Conservation (phyloP, 2,888 invertebrate species). For the Drosophila koepferae region DNA sequence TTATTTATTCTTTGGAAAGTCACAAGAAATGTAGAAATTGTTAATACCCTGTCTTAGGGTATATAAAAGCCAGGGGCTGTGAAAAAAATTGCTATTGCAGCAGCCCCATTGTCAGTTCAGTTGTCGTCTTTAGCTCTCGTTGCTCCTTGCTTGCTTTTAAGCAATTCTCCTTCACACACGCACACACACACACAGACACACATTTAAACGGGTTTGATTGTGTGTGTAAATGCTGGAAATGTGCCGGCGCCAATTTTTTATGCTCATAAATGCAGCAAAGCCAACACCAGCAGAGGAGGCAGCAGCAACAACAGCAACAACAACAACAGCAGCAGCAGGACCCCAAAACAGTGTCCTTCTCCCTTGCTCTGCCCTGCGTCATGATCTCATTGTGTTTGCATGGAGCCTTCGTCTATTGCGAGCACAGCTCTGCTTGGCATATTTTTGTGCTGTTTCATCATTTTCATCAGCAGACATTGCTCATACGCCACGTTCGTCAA, state of each 20-base stretch:
- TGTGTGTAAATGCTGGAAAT: constrained; percentile 77
- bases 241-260: constrained; percentile 74
- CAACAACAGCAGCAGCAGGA: constrained; percentile 30
- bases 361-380: constrained; percentile 1
- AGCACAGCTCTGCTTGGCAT: constrained; percentile 49
- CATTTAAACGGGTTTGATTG: constrained; percentile 56
- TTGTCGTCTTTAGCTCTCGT: constrained; percentile 52
- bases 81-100: constrained; percentile 42
- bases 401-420: constrained; percentile 17
- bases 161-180: constrained; percentile 48
- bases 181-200: constrained; percentile 11
- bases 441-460: constrained; percentile 82
- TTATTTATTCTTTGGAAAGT: too few species aligned
- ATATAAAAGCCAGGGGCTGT: constrained; percentile 12
- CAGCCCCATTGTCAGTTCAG: constrained; percentile 64
- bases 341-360: constrained; percentile 12
- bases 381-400: constrained; percentile 77
- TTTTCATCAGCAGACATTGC: constrained; percentile 77
- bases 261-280: constrained; percentile 71
- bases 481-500: constrained; percentile 77
- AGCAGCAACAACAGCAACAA: constrained; percentile 30
- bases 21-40: background rate
- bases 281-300: constrained; percentile 29
- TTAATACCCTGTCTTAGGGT: background rate
- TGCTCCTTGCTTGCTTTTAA: constrained; percentile 58